Conservation (phyloP, 1,140 invertebrate genomes). For the Drosophila pseudoobscura region DNA sequence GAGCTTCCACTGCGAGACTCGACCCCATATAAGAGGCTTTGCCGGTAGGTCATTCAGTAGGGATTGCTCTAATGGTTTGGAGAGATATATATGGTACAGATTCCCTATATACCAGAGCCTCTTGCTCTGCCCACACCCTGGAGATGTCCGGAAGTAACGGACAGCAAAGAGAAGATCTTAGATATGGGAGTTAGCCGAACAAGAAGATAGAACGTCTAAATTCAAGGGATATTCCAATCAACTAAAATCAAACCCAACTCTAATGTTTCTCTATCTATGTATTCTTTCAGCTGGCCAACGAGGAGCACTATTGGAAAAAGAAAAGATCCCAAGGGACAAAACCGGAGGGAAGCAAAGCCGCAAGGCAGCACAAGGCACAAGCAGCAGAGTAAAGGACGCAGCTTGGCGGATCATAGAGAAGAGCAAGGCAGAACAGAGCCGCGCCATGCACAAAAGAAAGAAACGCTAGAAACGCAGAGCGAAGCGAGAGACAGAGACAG, state of each 20-base stretch:
- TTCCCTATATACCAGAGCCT: too few relatives aligned
- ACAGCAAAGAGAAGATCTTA: too few relatives aligned
- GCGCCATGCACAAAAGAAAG: constrained; percentile 74
- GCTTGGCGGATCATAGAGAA: neutral
- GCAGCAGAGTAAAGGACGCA: neutral
- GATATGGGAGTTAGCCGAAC: too few relatives aligned
- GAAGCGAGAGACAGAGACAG: neutral
- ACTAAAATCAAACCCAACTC: neutral
- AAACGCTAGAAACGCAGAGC: constrained; percentile 42
- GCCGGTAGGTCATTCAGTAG: too few relatives aligned
- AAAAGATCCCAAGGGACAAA: neutral
- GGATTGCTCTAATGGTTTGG: too few relatives aligned
- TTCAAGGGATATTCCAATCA: too few relatives aligned
- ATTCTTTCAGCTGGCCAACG: constrained; percentile 41
- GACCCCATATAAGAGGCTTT: too few relatives aligned
- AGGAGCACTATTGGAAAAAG: constrained; percentile 32
- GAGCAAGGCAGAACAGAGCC: neutral
- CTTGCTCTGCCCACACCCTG: too few relatives aligned
- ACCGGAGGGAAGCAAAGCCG: neutral
- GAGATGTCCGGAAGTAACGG: too few relatives aligned
- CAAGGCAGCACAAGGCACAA: neutral
- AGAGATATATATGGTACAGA: too few relatives aligned
- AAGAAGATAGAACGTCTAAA: too few relatives aligned
- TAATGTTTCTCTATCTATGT: neutral
- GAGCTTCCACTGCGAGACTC: too few relatives aligned